Percentiles rank a stretch among this genome's conserved stretches.
These are phyloP conservation scores for Cydia fagiglandana DNA, from an alignment of 1,140 invertebrate species.

Conservation along the genomic window DNA sequence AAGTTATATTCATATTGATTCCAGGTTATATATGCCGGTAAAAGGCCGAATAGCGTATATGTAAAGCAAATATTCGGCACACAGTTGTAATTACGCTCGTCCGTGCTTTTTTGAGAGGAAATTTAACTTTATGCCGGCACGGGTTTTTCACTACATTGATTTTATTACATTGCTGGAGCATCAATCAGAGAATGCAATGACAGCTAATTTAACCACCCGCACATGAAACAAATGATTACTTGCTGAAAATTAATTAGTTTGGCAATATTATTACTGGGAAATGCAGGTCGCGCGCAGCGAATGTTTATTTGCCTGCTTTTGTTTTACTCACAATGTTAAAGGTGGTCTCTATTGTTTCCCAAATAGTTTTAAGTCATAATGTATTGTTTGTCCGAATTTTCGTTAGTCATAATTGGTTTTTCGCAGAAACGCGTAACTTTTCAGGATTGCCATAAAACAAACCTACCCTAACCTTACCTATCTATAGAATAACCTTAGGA, in stretches of 20 bases:
- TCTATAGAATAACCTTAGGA: too few species aligned
- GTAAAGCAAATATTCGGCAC: constrained; percentile 9
- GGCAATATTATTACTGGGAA: constrained; percentile 20
- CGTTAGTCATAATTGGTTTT: too few species aligned
- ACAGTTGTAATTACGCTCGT: constrained; percentile 8
- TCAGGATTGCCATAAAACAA: too few species aligned
- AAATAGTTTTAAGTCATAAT: too few species aligned
- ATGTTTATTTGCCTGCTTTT: too few species aligned
- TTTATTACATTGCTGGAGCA: constrained; percentile 17
- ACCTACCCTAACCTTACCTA: too few species aligned
- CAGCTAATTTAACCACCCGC: constrained; percentile 7
- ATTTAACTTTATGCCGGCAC: neutral
- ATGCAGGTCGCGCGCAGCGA: too few species aligned
- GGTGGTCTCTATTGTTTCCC: too few species aligned
- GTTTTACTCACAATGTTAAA: too few species aligned
- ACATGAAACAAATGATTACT: constrained; percentile 20
- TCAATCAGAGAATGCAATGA: constrained; percentile 7
- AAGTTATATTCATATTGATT: neutral
- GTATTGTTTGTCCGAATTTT: too few species aligned
- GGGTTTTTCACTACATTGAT: constrained; percentile 18
- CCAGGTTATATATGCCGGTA: neutral
- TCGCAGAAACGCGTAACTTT: too few species aligned
- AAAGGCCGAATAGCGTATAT: neutral
- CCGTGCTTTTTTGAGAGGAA: constrained; percentile 6
- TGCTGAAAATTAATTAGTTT: constrained; percentile 13